Percentiles rank a stretch among this genome's conserved stretches.
These are phyloP conservation scores for Crocuta crocuta DNA, from an alignment of 2,113 vertebrate genomes.

Conservation along the genomic window DNA sequence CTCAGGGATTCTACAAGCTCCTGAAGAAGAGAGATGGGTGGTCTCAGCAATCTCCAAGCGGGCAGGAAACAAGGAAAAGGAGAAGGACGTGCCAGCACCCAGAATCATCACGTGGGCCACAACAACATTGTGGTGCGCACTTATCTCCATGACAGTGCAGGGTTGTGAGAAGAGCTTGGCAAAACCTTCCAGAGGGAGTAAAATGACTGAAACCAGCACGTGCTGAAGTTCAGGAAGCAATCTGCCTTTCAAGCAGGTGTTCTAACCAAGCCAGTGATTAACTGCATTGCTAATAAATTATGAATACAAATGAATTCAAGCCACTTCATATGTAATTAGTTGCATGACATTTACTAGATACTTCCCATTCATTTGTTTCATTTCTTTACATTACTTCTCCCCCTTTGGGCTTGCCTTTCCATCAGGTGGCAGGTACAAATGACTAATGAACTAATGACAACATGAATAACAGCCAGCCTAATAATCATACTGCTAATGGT, in stretches of 20 bases:
- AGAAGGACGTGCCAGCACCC: not conserved
- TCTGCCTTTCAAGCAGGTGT: not conserved
- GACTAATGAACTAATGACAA: conserved; percentile 70
- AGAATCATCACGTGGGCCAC: rapidly evolving
- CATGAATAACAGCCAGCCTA: conserved; percentile 25
- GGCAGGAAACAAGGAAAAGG: not conserved
- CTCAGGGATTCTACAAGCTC: not conserved
- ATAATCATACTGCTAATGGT: conserved; percentile 24
- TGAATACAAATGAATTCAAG: not conserved
- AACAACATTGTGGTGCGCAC: too few species aligned
- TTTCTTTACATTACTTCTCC: conserved; percentile 55
- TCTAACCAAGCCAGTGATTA: not conserved
- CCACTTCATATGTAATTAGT: conserved; percentile 40
- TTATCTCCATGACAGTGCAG: not conserved
- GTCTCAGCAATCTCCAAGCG: not conserved
- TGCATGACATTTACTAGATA: not conserved
- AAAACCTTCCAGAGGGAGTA: not conserved
- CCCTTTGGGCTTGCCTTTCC: conserved; percentile 32
- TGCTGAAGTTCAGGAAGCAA: not conserved
- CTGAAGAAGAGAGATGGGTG: not conserved
- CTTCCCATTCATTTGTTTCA: conserved; percentile 42
- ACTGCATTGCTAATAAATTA: not conserved
- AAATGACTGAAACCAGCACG: not conserved
- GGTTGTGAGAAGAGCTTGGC: not conserved
- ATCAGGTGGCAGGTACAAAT: conserved; percentile 62